Conservation (phyloP, 2,797 vertebrate genomes). For the Lycodopsis pacificus region DNA sequence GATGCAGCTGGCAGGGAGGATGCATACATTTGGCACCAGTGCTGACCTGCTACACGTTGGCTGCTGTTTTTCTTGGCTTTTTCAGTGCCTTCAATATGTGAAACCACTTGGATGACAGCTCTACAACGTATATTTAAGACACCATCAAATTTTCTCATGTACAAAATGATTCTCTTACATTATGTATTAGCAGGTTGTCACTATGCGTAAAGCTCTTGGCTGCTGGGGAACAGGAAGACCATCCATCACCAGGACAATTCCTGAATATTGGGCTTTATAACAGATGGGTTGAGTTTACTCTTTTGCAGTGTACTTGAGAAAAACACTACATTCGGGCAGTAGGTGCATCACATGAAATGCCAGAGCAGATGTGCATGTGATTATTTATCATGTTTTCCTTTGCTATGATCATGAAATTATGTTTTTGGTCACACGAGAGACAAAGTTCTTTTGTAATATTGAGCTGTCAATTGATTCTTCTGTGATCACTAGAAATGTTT, state of each 20-base stretch:
- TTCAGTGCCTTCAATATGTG: conserved; percentile 25
- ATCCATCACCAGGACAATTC: conserved; percentile 18
- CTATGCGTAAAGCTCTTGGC: conserved; percentile 11
- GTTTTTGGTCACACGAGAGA: background rate
- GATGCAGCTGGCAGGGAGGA: conserved; percentile 60
- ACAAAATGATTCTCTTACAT: conserved; percentile 19
- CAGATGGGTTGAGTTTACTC: background rate
- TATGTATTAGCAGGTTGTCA: conserved; percentile 1
- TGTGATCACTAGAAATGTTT: conserved; percentile 22
- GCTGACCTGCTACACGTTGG: conserved; percentile 43
- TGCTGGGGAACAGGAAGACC: background rate
- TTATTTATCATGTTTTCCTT: conserved; percentile 1
- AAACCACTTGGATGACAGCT: conserved; percentile 33
- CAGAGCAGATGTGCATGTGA: background rate
- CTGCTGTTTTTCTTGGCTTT: conserved; percentile 48
- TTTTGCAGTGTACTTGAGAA: background rate
- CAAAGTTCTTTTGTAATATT: background rate
- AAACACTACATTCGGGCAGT: conserved; percentile 6
- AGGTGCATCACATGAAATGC: background rate
- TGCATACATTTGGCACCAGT: conserved; percentile 62
- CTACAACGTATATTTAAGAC: conserved; percentile 18
- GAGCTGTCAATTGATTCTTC: background rate
- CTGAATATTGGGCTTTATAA: conserved; percentile 3
- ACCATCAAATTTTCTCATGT: conserved; percentile 16
- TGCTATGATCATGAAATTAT: background rate